A percentile compares a stretch with the other conserved stretches of the same genome.
These are phyloP conservation scores for Drosophila asahinai DNA, from an alignment of 1,140 invertebrate genomes.

Conservation along the genomic window DNA sequence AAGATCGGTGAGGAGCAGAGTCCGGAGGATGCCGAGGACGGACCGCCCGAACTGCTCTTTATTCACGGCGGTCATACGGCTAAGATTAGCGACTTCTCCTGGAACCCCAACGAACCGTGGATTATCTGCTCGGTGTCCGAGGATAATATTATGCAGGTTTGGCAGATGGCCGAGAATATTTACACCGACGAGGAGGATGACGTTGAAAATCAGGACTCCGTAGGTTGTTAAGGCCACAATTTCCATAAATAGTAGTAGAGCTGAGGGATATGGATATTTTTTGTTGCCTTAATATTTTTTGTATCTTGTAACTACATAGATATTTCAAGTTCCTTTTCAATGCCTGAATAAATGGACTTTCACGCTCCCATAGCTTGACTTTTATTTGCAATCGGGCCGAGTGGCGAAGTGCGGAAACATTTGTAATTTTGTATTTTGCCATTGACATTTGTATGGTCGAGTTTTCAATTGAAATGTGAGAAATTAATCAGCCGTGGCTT, in stretches of 20 bases:
- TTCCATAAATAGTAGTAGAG: not conserved
- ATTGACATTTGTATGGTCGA: conserved; percentile 53
- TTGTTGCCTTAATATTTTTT: not conserved
- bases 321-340: not conserved
- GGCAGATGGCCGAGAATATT: conserved; percentile 99
- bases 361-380: not conserved
- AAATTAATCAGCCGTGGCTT: conserved; percentile 78
- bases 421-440: conserved; percentile 62
- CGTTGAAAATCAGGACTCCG: conserved; percentile 94
- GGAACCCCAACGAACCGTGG: conserved; percentile 99
- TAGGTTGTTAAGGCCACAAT: conserved; percentile 70
- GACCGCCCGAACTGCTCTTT: conserved; percentile 98
- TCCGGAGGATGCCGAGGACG: conserved; percentile 99
- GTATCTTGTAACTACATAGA: too few relatives aligned
- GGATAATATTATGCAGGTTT: conserved; percentile 99
- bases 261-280: not conserved
- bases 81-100: conserved; percentile 99
- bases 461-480: conserved; percentile 58
- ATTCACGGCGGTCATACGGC: conserved; percentile 99
- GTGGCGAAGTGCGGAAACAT: conserved; percentile 23
- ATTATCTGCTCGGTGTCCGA: conserved; percentile 99
- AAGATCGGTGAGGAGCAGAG: conserved; percentile 99
- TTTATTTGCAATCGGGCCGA: conserved; percentile 14
- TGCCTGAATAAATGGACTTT: not conserved
- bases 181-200: conserved; percentile 97